Base-by-base conservation (phyloP, 2,797 vertebrate genomes). In the Psittacula echo region DNA sequence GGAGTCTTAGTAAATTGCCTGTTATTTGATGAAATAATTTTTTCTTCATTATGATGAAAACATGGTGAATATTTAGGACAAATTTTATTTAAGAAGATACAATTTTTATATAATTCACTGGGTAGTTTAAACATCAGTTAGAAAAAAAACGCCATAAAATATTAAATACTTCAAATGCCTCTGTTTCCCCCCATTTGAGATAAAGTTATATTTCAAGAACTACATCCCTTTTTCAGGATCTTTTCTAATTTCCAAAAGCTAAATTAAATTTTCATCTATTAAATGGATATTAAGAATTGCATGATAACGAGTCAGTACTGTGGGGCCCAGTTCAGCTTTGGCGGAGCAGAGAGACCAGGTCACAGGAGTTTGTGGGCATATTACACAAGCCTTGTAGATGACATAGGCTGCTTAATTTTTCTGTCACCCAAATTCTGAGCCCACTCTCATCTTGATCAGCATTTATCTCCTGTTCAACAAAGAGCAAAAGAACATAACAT, bases 291-390 rank as follows among this genome's bases (percentile, higher is more conserved):
- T 61, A 30, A 78, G 23, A 75, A 42, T 23, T 50, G 37, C 5
- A 58, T 78, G 6, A 26, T 61, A 39, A 2, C 12, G 61, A 56
- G 26, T 54, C 22, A 32, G 10, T 81, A 29, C 29, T 50, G 58
- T 42, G 41, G 39, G 39, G 16, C 26, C 11, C 20, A 19, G 6
- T 74, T 90, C 41, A 67, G 4, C 6, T 89, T 23, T 75, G 27
- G 24, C 13, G 66, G 13, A 60, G 30, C 15, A 75, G 67, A 81
- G 26, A 61, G 44, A 58, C 6, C 11, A 79, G 13, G 12, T 13
- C 50, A 18, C 15, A 30, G 9, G 16, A 24, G 21, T 53, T 50
- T 78, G 17, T 6, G 2, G 2, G 17, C 2, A 0, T 66, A 15
- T 65, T 50, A 30, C 7, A 54, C 9, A 54, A 76, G 10, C 21